Evolutionary conservation across 2,888 invertebrate genomes (phyloP).

Genomic region (Malachius bipustulatus): DNA sequence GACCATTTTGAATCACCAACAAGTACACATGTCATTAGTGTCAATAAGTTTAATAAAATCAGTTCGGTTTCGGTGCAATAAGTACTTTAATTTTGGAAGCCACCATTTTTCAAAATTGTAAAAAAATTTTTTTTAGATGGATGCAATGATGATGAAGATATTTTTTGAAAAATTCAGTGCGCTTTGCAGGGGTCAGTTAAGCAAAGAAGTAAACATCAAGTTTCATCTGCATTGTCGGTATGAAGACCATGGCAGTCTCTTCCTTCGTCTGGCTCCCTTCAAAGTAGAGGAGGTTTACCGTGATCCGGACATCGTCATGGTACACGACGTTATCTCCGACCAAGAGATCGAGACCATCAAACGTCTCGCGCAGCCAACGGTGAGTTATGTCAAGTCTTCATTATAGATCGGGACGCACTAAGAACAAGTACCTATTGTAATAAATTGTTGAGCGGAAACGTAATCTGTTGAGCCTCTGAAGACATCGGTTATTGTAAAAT

Average conservation of each 20-base stretch:
- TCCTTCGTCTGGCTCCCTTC: constrained; percentile 59
- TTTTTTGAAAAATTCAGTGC: no score
- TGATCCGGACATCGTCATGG: constrained; percentile 69
- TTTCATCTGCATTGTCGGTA: constrained; percentile 57
- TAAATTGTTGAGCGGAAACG: no score
- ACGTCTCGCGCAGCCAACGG: no score
- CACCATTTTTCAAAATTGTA: no score
- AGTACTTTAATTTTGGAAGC: background rate
- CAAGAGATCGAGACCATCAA: constrained; percentile 74
- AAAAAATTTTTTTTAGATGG: no score
- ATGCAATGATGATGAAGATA: no score
- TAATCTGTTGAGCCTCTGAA: no score
- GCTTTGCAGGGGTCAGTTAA: constrained; percentile 62
- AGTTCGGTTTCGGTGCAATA: background rate
- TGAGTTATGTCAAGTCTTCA: no score
- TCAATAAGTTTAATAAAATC: background rate
- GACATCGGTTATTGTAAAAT: constrained; percentile 63
- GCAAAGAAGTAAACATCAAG: constrained; percentile 34
- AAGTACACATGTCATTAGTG: no score
- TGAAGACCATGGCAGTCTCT: constrained; percentile 53
- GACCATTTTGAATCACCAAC: no score
- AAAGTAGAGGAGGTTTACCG: constrained; percentile 62
- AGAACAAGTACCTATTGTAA: no score
- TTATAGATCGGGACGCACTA: no score
- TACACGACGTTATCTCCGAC: constrained; percentile 74